These are phyloP conservation scores for Drosophila rubida DNA, from an alignment of 2,888 invertebrate species.

Conservation along the genomic window DNA sequence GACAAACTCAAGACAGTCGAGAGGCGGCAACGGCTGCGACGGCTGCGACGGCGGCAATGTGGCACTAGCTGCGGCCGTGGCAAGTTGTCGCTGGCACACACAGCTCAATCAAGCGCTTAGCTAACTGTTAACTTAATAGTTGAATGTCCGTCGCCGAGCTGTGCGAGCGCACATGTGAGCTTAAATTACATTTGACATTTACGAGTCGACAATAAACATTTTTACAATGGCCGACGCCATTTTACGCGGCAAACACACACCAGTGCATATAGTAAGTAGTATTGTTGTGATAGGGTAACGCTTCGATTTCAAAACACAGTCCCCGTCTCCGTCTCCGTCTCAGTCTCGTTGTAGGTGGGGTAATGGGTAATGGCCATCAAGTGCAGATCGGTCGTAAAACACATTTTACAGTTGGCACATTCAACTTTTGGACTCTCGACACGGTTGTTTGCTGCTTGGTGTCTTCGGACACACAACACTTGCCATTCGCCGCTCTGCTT, in stretches of 20 bases:
- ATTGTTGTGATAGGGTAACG: background rate
- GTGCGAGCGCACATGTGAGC: slow-evolving; percentile 44
- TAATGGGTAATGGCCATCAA: slow-evolving; percentile 77
- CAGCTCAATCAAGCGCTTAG: slow-evolving; percentile 74
- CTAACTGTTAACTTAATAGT: slow-evolving; percentile 61
- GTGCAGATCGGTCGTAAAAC: slow-evolving; percentile 78
- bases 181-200: slow-evolving; percentile 83
- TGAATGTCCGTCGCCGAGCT: slow-evolving; percentile 14
- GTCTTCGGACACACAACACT: slow-evolving; percentile 39
- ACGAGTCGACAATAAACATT: slow-evolving; percentile 79
- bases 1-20: slow-evolving; percentile 49
- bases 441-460: slow-evolving; percentile 1
- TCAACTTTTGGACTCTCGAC: slow-evolving; percentile 51
- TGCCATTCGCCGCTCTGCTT: slow-evolving; percentile 13
- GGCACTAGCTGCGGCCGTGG: background rate
- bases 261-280: too few species aligned
- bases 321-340: background rate
- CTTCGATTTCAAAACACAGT: slow-evolving; percentile 57
- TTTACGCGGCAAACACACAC: slow-evolving; percentile 76
- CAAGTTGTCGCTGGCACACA: slow-evolving; percentile 45
- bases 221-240: slow-evolving; percentile 82
- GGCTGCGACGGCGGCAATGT: background rate
- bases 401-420: slow-evolving; percentile 76
- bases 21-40: background rate
- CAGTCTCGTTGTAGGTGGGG: slow-evolving; percentile 12